Base-by-base conservation (phyloP, 2,113 vertebrate genomes). In the Megaceryle maxima region DNA sequence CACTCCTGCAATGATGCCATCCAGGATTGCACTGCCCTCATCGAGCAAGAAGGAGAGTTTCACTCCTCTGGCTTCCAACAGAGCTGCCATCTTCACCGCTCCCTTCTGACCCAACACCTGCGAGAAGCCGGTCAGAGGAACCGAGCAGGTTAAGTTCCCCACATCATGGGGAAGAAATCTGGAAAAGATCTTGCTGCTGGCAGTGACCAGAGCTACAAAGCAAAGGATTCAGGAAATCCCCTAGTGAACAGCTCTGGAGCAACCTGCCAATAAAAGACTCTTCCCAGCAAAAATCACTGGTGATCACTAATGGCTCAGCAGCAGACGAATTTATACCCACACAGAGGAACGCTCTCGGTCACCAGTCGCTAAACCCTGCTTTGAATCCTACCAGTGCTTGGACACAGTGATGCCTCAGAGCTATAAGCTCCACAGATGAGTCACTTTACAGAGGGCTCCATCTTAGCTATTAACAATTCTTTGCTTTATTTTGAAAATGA, bases 11-110 rank as follows among this genome's bases (percentile, higher is more conserved):
- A 99, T 60, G 83, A 99, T 68, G 28, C 98, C 98, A 11, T 99
- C 98, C 4, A 97, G 2, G 39, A 99, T 87, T 1, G 97, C 97
- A 10, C 98, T 96, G 4, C 99, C 98, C 93, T 99, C 99, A 0
- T 99, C 99, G 68, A 99, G 96, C 51, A 99, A 66, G 92, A 99
- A 99, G 48, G 96, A 97, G 43, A 99, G 97, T 44, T 97, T 97
- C 56, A 99, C 93, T 5, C 98, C 98, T 50, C 98, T 98, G 16
- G 97, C 94, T 92, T 99, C 98, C 69, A 99, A 92, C 41, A 98
- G 26, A 50, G 95, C 97, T 57, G 98, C 98, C 9, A 99, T 99
- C 95, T 97, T 98, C 96, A 85, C 56, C 10, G 98, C 99, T 43
- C 99, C 99, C 3, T 98, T 86, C 29, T 13, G 9, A 43, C 99